Base-by-base conservation (phyloP, 37 sponge, comb jelly and placozoan species). In the Amphimedon queenslandica region DNA sequence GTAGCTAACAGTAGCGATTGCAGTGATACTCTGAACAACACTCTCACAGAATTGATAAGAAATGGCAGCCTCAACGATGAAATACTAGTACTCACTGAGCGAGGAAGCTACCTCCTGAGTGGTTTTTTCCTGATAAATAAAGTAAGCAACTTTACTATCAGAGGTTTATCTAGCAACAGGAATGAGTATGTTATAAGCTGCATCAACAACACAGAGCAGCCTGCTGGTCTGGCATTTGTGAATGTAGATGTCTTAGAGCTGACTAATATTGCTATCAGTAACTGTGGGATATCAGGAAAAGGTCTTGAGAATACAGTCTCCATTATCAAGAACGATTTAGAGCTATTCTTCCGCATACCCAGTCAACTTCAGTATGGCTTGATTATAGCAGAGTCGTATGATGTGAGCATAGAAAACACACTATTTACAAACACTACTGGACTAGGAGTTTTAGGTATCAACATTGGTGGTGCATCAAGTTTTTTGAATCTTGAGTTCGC, bases 391-490 rank as follows among this genome's bases (percentile, higher is more conserved):
- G 21, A 47, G 16, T 71, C 71, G 21, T 25, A 30, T 31, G 53
- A 77, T 27, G 68, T 84, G 40, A 21, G 11, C 1, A 51, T 84
- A 35, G 4, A 36, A 2, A 0, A 40, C 37, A n/a, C 37, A 4
- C 27, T 32, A 8, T 20, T 84, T 0, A 38, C 16, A 0, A 36
- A 64, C 25, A 84, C 85, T 1, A 4, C 40, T 13, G 85, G 85
- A 4, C 58, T 84, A 8, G 78, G 85, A 3, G 13, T 84, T 8
- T 57, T 78, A 18, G 85, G 68, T 11, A 55, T 84, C 36, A 84
- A 84, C 39, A 24, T 73, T 1, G 28, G 25, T 3, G 79, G 85
- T 24, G 18, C 53, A 4, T 77, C 85, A 18, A 33, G n/a, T 18
- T 29, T 84, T 0, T 29, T 42, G 1, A 66, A 66, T 37, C 33